Evolutionary conservation across 2,113 vertebrate species (phyloP).

Genomic region (Ceyx margarethae): DNA sequence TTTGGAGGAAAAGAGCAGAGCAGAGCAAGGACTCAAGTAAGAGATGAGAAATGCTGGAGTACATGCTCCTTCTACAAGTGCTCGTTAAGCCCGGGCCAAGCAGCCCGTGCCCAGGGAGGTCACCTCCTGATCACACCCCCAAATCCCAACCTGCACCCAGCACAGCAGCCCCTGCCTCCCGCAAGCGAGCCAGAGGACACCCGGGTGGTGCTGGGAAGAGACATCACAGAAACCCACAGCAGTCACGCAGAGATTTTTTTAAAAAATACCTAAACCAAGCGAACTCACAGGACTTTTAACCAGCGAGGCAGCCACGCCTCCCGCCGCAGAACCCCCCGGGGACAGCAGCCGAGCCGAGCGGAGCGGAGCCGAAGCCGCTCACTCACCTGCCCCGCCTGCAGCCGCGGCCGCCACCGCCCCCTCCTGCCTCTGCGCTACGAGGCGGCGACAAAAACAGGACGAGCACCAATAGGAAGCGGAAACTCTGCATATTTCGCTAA

Average conservation of each 20-base stretch:
- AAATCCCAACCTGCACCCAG: fast-evolving
- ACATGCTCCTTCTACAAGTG: fast-evolving
- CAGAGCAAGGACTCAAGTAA: fast-evolving
- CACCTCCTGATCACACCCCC: fast-evolving
- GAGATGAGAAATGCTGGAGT: neutral
- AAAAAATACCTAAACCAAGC: fast-evolving
- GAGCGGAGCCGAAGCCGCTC: neutral
- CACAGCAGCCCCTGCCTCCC: neutral
- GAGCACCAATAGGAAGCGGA: fast-evolving
- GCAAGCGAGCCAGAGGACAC: too few species aligned
- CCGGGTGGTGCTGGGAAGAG: fast-evolving
- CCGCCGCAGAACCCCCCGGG: neutral
- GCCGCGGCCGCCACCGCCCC: fast-evolving
- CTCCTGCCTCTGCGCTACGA: fast-evolving
- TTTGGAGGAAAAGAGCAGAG: neutral
- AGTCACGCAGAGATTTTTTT: neutral
- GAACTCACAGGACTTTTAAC: neutral
- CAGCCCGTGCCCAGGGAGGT: neutral
- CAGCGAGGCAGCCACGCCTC: neutral
- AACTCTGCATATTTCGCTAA: neutral
- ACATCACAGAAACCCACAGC: neutral
- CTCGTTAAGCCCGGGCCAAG: fast-evolving
- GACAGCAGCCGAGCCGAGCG: neutral
- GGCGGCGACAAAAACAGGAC: neutral
- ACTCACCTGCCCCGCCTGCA: neutral